Conservation (phyloP, 2,113 vertebrate species). For the Tinamus guttatus region DNA sequence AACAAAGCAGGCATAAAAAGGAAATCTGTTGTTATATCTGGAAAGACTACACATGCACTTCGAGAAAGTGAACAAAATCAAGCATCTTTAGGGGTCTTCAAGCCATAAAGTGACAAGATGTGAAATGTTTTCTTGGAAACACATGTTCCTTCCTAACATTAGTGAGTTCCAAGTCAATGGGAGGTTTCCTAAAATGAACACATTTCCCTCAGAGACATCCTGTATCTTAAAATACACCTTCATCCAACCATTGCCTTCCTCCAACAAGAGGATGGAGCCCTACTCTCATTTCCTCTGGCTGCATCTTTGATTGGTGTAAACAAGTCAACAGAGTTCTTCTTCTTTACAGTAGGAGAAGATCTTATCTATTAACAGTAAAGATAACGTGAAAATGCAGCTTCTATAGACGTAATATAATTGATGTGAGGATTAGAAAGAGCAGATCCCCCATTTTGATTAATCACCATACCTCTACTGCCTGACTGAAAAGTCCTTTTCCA, state of each 20-base stretch:
- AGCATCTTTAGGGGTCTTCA: constrained; percentile 2
- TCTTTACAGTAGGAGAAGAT: neutral
- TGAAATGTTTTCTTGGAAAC: constrained; percentile 22
- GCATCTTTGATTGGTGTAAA: neutral
- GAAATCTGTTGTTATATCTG: neutral
- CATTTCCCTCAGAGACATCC: neutral
- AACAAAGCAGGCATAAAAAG: neutral
- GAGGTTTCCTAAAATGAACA: neutral
- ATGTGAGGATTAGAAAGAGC: neutral
- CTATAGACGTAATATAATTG: neutral
- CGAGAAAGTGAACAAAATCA: constrained; percentile 11
- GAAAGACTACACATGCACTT: neutral
- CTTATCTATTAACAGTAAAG: neutral
- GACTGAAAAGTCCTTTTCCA: neutral
- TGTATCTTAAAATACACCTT: neutral
- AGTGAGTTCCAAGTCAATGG: neutral
- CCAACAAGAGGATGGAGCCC: neutral
- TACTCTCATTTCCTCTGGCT: neutral
- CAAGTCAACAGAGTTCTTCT: neutral
- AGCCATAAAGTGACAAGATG: neutral
- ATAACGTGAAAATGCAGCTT: neutral
- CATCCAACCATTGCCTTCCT: neutral
- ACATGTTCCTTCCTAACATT: neutral
- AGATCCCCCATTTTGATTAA: neutral
- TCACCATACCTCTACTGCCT: neutral